Evolutionary conservation across 1,140 invertebrate genomes (phyloP).

Genomic region (Teleopsis dalmanni): DNA sequence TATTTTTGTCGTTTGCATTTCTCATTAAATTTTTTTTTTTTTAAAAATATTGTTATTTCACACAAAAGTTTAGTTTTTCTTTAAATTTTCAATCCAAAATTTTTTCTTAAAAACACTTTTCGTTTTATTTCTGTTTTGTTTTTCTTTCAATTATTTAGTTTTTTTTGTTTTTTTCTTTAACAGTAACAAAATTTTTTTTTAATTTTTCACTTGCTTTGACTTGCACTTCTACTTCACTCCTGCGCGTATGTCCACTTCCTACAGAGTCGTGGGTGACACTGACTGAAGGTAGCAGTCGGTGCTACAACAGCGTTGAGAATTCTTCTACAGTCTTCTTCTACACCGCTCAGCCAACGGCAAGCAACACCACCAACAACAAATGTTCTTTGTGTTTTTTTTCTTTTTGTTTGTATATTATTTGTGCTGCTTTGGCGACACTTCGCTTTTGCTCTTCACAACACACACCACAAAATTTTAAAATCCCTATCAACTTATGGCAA

Average conservation of each 20-base stretch:
- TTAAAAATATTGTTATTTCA: no score
- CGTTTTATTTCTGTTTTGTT: not conserved
- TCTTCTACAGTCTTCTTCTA: slow-evolving; percentile 1
- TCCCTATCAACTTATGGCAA: no score
- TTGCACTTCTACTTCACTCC: slow-evolving; percentile 8
- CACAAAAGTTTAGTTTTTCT: no score
- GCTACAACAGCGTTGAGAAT: slow-evolving; percentile 6
- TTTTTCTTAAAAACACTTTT: not conserved
- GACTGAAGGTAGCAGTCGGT: slow-evolving; percentile 18
- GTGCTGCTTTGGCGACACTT: slow-evolving; percentile 1
- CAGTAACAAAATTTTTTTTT: not conserved
- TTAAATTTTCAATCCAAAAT: no score
- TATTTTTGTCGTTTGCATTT: no score
- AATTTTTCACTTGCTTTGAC: not conserved
- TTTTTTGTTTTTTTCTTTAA: slow-evolving; percentile 3
- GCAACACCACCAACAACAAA: not conserved
- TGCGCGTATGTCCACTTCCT: slow-evolving; percentile 32
- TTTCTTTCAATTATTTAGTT: not conserved
- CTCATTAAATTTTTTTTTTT: no score
- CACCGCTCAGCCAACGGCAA: not conserved
- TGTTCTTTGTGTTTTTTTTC: not conserved
- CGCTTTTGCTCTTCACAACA: no score
- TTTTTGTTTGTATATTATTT: not conserved
- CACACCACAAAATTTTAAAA: no score
- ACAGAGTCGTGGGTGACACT: slow-evolving; percentile 42